Conservation (phyloP, 2,797 vertebrate genomes). For the Pteropus rufus region DNA sequence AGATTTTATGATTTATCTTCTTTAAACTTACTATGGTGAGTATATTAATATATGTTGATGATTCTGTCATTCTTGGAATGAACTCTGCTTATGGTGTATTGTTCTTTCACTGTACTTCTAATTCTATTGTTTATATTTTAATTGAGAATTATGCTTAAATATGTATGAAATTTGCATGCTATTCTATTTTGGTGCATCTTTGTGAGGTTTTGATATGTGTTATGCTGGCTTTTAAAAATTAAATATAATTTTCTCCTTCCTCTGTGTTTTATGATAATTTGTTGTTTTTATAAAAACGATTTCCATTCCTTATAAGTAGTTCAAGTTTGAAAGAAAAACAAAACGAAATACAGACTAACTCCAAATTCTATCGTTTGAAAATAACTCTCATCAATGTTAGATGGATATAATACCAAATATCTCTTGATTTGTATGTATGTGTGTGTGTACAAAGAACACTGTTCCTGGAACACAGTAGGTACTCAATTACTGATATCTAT, state of each 20-base stretch:
- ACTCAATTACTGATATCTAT: not conserved
- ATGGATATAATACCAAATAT: not conserved
- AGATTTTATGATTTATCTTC: not conserved
- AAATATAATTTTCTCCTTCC: not conserved
- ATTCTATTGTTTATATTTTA: not conserved
- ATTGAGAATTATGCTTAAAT: not conserved
- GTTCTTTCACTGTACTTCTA: not conserved
- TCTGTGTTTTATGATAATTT: not conserved
- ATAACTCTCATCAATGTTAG: not conserved
- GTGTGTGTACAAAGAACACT: not conserved
- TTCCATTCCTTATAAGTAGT: not conserved
- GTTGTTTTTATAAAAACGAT: slow-evolving; percentile 22
- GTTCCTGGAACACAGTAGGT: not conserved
- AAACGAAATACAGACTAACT: not conserved
- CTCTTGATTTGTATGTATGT: not conserved
- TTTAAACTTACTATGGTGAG: not conserved
- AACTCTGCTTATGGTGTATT: not conserved
- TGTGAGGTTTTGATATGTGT: not conserved
- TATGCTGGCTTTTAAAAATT: not conserved
- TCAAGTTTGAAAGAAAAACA: not conserved
- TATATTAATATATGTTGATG: not conserved
- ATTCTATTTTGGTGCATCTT: not conserved
- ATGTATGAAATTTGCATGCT: not conserved
- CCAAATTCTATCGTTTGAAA: not conserved
- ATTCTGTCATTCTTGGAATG: not conserved